phyloP scores from a whole-genome alignment of 2,888 invertebrate species.

The Galeopsomyia nigrocyanea region DNA sequence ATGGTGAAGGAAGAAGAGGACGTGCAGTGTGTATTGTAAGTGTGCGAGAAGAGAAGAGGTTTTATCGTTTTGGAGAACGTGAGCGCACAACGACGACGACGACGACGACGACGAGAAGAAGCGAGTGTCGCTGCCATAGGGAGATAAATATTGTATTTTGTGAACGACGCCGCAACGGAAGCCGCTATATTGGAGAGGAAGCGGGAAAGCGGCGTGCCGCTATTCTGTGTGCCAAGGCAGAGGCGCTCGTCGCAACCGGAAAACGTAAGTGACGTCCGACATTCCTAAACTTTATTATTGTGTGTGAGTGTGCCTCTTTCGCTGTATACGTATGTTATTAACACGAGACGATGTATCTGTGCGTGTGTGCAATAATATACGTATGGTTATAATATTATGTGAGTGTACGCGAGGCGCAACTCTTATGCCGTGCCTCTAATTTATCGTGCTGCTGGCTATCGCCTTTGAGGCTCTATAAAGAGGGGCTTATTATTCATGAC shows the following conservation, averaged over 20 bases:
- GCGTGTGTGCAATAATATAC: not conserved
- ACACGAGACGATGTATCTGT: too few species aligned
- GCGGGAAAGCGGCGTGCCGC: conserved; percentile 71
- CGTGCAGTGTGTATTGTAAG: too few species aligned
- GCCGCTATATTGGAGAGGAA: conserved; percentile 68
- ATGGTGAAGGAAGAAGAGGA: too few species aligned
- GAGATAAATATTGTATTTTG: conserved; percentile 9
- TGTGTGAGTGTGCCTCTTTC: not conserved
- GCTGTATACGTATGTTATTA: not conserved
- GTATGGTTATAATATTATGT: too few species aligned
- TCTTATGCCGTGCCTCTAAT: too few species aligned
- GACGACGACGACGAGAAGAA: conserved; percentile 3
- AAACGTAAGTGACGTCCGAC: conserved; percentile 68
- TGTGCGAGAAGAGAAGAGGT: too few species aligned
- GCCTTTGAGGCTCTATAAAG: too few species aligned
- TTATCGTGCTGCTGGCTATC: too few species aligned
- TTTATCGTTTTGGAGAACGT: too few species aligned
- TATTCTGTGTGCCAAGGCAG: conserved; percentile 75
- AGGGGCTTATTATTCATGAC: too few species aligned
- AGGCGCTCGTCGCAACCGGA: conserved; percentile 73
- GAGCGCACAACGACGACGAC: too few species aligned
- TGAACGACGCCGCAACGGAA: conserved; percentile 42
- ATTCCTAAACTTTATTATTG: conserved; percentile 33
- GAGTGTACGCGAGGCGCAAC: too few species aligned
- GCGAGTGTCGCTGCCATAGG: not conserved